These are phyloP conservation scores for Anolis carolinensis DNA, from an alignment of 2,113 vertebrate genomes.

Conservation along the genomic window DNA sequence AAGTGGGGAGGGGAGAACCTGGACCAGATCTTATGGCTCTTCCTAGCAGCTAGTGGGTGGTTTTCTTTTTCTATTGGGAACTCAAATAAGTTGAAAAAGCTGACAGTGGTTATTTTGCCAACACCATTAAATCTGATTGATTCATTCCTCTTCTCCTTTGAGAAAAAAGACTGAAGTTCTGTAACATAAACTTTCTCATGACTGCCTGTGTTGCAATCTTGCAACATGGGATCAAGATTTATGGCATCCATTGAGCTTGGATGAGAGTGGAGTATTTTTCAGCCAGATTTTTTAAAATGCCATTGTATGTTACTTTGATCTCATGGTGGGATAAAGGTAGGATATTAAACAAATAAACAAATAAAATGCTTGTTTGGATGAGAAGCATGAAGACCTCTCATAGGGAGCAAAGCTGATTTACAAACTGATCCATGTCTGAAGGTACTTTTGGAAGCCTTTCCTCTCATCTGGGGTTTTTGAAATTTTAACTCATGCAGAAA, in stretches of 20 bases:
- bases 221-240: not conserved
- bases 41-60: conserved; percentile 65
- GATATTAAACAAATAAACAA: too few relatives aligned
- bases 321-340: too few relatives aligned
- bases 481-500: too few relatives aligned
- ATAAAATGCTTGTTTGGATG: too few relatives aligned
- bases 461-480: too few relatives aligned
- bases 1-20: conserved; percentile 28
- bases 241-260: not conserved
- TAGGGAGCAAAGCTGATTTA: too few relatives aligned
- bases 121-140: conserved; percentile 16
- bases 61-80: conserved; percentile 50
- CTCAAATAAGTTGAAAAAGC: conserved; percentile 66
- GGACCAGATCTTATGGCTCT: conserved; percentile 71
- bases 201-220: not conserved
- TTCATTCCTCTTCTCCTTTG: conserved; percentile 55
- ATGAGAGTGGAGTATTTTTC: too few relatives aligned
- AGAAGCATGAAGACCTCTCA: too few relatives aligned
- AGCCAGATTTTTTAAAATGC: too few relatives aligned
- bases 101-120: conserved; percentile 54
- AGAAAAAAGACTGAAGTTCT: conserved; percentile 47
- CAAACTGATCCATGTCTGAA: too few relatives aligned
- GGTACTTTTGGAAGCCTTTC: too few relatives aligned
- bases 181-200: conserved; percentile 16
- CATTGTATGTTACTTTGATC: too few relatives aligned